Evolutionary conservation across 1,140 invertebrate species (phyloP).

Genomic region (Zaprionus capensis): DNA sequence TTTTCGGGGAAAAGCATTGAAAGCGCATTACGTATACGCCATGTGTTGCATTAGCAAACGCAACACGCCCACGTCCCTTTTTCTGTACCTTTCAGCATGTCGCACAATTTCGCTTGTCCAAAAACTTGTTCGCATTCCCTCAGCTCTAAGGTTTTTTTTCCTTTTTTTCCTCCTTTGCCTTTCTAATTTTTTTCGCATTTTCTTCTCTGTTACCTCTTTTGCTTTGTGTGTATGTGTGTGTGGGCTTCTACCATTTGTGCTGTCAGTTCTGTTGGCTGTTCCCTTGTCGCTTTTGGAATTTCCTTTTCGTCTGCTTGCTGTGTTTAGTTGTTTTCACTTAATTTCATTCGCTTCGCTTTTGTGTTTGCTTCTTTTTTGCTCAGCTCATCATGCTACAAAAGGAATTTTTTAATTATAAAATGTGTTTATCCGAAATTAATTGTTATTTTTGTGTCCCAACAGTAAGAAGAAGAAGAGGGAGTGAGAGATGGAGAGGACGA

Average conservation of each 20-base stretch:
- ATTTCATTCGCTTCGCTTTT: slow-evolving; percentile 59
- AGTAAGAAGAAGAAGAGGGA: not conserved
- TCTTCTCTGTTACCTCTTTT: slow-evolving; percentile 28
- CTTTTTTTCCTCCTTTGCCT: slow-evolving; percentile 30
- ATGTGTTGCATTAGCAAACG: slow-evolving; percentile 60
- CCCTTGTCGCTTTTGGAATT: slow-evolving; percentile 40
- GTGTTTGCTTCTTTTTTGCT: slow-evolving; percentile 18
- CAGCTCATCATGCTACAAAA: slow-evolving; percentile 56
- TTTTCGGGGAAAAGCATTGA: slow-evolving; percentile 51
- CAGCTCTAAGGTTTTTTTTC: not conserved
- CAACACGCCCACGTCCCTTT: not conserved
- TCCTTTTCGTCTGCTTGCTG: slow-evolving; percentile 20
- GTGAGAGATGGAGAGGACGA: slow-evolving; percentile 4
- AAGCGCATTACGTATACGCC: slow-evolving; percentile 74
- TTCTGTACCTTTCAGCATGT: slow-evolving; percentile 38
- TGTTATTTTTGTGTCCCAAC: slow-evolving; percentile 56
- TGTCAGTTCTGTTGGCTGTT: slow-evolving; percentile 65
- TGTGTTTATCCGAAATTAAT: slow-evolving; percentile 82
- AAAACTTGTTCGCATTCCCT: slow-evolving; percentile 32
- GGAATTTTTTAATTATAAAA: slow-evolving; percentile 83
- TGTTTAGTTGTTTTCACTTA: slow-evolving; percentile 58
- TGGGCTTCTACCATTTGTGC: slow-evolving; percentile 14
- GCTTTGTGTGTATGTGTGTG: not conserved
- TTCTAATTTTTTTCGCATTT: slow-evolving; percentile 28
- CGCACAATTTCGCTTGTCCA: slow-evolving; percentile 31